Evolutionary conservation across 2,888 invertebrate genomes (phyloP).

Genomic region (Lucinisca nassula): DNA sequence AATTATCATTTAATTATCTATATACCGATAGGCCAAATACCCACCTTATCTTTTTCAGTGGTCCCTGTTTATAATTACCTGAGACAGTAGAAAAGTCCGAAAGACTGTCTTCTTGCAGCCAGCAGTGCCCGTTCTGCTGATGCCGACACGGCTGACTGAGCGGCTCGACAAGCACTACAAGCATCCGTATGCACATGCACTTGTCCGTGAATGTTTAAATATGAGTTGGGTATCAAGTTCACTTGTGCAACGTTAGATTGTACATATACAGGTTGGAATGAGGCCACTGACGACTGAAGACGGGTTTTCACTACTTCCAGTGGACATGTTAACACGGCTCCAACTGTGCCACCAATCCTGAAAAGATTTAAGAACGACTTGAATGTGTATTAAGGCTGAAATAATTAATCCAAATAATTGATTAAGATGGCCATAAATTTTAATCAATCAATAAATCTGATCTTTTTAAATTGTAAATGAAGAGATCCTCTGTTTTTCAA

Average conservation of each 20-base stretch:
- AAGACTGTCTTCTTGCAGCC: conserved; percentile 64
- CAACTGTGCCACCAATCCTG: conserved; percentile 98
- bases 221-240: background rate
- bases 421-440: too few relatives aligned
- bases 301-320: conserved; percentile 99
- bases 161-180: background rate
- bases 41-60: too few relatives aligned
- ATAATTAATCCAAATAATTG: too few relatives aligned
- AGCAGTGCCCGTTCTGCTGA: conserved; percentile 61
- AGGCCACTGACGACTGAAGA: conserved; percentile 96
- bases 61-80: background rate
- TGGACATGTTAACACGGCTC: conserved; percentile 98
- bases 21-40: too few relatives aligned
- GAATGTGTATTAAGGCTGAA: too few relatives aligned
- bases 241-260: conserved; percentile 29
- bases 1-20: too few relatives aligned
- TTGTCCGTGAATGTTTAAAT: background rate
- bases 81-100: conserved; percentile 83
- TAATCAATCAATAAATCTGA: too few relatives aligned
- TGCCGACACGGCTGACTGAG: conserved; percentile 35
- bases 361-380: too few relatives aligned
- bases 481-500: too few relatives aligned
- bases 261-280: conserved; percentile 75
- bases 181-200: background rate
- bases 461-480: too few relatives aligned